Evolutionary conservation across 1,140 invertebrate species (phyloP), one percentile per base, ranked within the genome.

Genomic region (Megathymus violae): DNA sequence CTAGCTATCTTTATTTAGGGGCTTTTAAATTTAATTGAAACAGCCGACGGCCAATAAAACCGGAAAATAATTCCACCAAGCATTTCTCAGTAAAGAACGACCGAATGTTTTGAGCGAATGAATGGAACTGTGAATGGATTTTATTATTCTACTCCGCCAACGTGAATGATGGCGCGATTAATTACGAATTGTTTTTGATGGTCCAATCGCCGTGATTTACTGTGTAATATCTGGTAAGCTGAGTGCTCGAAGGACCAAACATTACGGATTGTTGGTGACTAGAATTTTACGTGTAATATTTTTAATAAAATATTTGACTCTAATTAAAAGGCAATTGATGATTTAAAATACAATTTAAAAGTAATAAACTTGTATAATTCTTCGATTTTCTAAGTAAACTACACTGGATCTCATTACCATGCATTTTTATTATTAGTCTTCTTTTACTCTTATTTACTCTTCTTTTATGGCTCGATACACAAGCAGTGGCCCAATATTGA

Each of bases 11-110:
- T 16, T 50, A 47, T 47, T 27, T 31, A 16, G 15, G n/a, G 41
- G 46, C 41, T 61, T 66, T 52, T 22, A 64, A 56, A 68, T 60
- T 62, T 58, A 48, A 67, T 64, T 52, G 51, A 46, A 60, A 38
- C 25, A 11, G 36, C 62, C 38, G 61, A 51, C 41, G 25, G 41
- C 52, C 51, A 44, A 64, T 64, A 69, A 68, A 62, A 69, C 62
- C 46, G 36, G n/a, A 4, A n/a, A 36, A 36, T n/a, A 1, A 36
- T 36, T 36, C 52, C 46, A 62, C 52, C 52, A 62, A 67, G 62
- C 62, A 62, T 58, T 67, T 47, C 44, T 15, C 44, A 48, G 38
- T 50, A 56, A 65, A 65, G 19, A 40, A 43, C n/a, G 51, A 54
- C 31, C 52, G 51, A 60, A 60, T 48, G 58, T 54, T 36, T 36